phyloP scores from a whole-genome alignment of 2,888 invertebrate species.

The Drosophila pseudotakahashii region DNA sequence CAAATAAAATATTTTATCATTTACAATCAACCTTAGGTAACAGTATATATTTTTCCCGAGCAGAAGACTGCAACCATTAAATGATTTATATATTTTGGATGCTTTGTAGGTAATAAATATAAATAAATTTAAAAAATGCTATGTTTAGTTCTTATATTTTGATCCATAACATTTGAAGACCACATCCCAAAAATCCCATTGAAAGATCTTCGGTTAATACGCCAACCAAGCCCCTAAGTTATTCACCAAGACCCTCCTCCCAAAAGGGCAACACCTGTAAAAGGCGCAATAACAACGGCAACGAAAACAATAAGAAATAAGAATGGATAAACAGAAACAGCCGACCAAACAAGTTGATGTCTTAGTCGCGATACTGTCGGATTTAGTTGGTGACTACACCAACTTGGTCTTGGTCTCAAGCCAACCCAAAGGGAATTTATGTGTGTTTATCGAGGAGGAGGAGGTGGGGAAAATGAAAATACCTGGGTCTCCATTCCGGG shows the following conservation, averaged over 20 bases:
- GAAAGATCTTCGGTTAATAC: not conserved
- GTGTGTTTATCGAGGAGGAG: not conserved
- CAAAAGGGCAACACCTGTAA: constrained; percentile 26
- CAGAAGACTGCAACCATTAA: too few species aligned
- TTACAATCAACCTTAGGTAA: too few species aligned
- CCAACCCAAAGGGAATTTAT: constrained; percentile 6
- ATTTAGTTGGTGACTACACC: constrained; percentile 44
- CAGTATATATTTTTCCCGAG: too few species aligned
- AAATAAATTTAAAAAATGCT: not conserved
- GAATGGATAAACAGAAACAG: constrained; percentile 22
- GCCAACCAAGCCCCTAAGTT: constrained; percentile 7
- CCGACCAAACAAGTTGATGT: constrained; percentile 46
- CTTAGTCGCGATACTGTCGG: constrained; percentile 56
- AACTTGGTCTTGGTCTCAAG: constrained; percentile 5
- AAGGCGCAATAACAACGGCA: constrained; percentile 33
- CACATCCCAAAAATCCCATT: not conserved
- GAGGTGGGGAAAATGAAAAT: not conserved
- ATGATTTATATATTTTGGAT: too few species aligned
- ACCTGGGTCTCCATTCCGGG: constrained; percentile 19
- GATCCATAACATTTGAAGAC: not conserved
- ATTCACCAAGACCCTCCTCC: constrained; percentile 3
- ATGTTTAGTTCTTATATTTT: not conserved
- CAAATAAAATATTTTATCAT: too few species aligned
- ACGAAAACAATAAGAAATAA: constrained; percentile 28
- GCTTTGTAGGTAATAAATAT: too few species aligned